phyloP scores from a whole-genome alignment of 2,113 vertebrate species.

The Cygnus atratus region DNA sequence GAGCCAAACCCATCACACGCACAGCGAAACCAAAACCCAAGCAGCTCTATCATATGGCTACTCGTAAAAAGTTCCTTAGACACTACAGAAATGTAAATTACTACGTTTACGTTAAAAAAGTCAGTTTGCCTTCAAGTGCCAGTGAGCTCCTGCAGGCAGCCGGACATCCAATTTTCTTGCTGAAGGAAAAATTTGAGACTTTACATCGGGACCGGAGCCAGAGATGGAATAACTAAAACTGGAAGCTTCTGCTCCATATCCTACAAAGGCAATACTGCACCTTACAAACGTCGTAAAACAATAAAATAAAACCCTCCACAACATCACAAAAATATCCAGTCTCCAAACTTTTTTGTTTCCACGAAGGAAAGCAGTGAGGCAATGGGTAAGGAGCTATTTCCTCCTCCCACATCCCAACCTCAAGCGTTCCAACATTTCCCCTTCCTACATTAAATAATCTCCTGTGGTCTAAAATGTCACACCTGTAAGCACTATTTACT shows the following conservation, averaged over 20 bases:
- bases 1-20: background rate
- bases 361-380: rapidly evolving
- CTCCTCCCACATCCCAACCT: background rate
- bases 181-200: background rate
- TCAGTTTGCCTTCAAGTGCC: background rate
- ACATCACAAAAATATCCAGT: background rate
- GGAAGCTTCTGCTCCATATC: background rate
- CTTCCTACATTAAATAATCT: background rate
- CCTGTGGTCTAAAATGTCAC: rapidly evolving
- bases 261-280: background rate
- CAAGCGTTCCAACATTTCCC: background rate
- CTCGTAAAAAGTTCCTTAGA: background rate
- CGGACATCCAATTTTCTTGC: background rate
- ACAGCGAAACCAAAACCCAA: background rate
- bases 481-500: background rate
- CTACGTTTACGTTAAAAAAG: background rate
- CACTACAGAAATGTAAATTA: background rate
- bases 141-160: background rate
- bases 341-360: background rate
- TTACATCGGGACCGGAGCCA: background rate
- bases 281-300: background rate
- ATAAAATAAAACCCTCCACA: background rate
- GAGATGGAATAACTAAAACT: background rate
- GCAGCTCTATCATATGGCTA: background rate
- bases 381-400: background rate